Percentiles rank a stretch among this genome's conserved stretches.
phyloP scores from a whole-genome alignment of 2,888 invertebrate species.

The Anoplius nigerrimus region DNA sequence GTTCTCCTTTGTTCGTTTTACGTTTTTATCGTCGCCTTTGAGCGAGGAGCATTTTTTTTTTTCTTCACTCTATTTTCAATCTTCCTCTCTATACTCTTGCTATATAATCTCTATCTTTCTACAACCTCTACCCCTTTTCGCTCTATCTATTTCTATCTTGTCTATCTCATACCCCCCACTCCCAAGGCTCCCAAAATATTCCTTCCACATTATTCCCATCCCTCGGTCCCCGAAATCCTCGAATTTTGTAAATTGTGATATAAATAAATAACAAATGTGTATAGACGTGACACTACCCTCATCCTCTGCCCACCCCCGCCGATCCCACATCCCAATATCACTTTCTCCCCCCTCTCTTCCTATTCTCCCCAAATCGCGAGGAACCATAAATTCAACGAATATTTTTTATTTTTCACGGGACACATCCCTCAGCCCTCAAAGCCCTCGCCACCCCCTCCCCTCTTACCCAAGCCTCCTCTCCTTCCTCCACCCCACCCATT shows the following conservation, averaged over 20 bases:
- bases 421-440: conserved; percentile 5
- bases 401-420: conserved; percentile 63
- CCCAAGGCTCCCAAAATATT: neutral
- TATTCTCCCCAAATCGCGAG: conserved; percentile 46
- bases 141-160: conserved; percentile 20
- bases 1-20: conserved; percentile 47
- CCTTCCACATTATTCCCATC: conserved; percentile 14
- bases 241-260: conserved; percentile 75
- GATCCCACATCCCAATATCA: neutral
- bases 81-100: conserved; percentile 19
- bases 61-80: conserved; percentile 26
- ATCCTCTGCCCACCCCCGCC: neutral
- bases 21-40: conserved; percentile 35
- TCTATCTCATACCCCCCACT: conserved; percentile 22
- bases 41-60: conserved; percentile 43
- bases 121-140: conserved; percentile 21
- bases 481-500: conserved; percentile 54
- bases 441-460: conserved; percentile 19
- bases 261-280: conserved; percentile 73
- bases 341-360: no score
- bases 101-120: conserved; percentile 28
- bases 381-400: conserved; percentile 65
- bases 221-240: conserved; percentile 42
- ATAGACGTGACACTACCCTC: conserved; percentile 62
- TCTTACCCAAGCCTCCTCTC: no score